Conservation (phyloP, 92 coral and sea anemone genomes). For the Zoanthus solanderi region DNA sequence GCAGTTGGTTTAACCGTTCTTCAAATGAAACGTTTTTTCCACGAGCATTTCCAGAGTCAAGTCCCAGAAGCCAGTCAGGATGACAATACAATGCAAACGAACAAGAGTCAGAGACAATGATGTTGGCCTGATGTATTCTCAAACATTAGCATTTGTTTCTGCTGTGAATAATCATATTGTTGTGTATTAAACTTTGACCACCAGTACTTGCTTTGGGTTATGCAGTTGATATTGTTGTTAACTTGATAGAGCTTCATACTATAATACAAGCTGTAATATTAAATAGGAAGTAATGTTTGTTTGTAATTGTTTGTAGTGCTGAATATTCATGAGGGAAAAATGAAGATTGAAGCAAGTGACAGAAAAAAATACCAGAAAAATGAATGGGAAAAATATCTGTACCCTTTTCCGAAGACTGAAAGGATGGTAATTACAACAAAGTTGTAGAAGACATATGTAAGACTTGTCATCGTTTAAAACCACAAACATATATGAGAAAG, state of each 20-base stretch:
- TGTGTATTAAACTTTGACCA: neutral
- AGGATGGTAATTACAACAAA: conserved; percentile 60
- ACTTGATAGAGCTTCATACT: conserved; percentile 3
- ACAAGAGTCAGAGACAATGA: conserved; percentile 11
- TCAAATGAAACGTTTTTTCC: conserved; percentile 12
- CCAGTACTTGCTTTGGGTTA: neutral
- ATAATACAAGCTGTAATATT: neutral
- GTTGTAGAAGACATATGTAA: conserved; percentile 52
- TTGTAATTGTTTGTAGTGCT: neutral
- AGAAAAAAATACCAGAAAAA: conserved; percentile 24
- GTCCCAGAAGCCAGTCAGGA: conserved; percentile 22
- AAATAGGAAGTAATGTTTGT: neutral
- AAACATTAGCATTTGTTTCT: conserved; percentile 10
- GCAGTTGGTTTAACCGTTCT: conserved; percentile 10
- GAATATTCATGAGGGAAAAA: neutral
- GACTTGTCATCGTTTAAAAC: conserved; percentile 30
- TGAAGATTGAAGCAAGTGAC: conserved; percentile 2
- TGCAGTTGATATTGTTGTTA: neutral
- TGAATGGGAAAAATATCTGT: conserved; percentile 58
- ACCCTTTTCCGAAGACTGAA: conserved; percentile 62
- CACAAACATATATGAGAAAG: conserved; percentile 44
- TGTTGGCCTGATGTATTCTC: conserved; percentile 3
- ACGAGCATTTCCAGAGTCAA: conserved; percentile 24
- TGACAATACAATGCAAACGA: conserved; percentile 21
- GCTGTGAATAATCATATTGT: neutral